Evolutionary conservation across 2,113 vertebrate species (phyloP), one percentile per base, ranked within the genome.

Genomic region (Nyctereutes procyonoides): DNA sequence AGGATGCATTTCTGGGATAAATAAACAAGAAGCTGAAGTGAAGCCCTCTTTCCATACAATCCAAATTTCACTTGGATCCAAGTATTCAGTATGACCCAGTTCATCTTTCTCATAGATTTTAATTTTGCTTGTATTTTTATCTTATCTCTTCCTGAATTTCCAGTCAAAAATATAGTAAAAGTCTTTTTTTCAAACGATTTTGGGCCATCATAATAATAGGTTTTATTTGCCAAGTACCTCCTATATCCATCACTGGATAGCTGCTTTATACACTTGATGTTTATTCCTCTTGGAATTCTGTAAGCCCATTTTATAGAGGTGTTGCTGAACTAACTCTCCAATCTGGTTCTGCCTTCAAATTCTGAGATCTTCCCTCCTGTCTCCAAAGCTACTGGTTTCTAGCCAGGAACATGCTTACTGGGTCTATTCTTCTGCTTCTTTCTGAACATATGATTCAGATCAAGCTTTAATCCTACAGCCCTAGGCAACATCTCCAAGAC

Each of bases 21-120:
- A 83, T 28, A 93, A 91, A 32, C 88, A 24, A 96, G 62, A 82
- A 92, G 26, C 35, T 62, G 28, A 87, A 90, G 51, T 85, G 56
- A 63, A 91, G 60, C 16, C 4, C 0, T 83, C 32, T 90, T 93
- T 28, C 53, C 24, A 71, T 4, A 62, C 8, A 91, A 74, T 55
- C 10, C 26, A 89, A 48, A 67, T 87, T 89, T 86, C 35, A 84
- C 51, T 51, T 56, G 9, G 28, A 90, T 86, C 26, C 48, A 88
- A 73, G 58, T 38, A 3, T 76, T 96, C 60, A 65, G 1, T 86
- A 48, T 77, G 73, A 92, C 55, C 65, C 48, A 76, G 38, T 93
- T 58, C 73, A 60, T 89, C 48, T 85, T 89, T 86, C 53, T 86
- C 22, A 48, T 26, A 83, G 6, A 77, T 86, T 96, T 95, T 73